Conservation (phyloP, 1,140 invertebrate species). For the Drosophila micromelanica region DNA sequence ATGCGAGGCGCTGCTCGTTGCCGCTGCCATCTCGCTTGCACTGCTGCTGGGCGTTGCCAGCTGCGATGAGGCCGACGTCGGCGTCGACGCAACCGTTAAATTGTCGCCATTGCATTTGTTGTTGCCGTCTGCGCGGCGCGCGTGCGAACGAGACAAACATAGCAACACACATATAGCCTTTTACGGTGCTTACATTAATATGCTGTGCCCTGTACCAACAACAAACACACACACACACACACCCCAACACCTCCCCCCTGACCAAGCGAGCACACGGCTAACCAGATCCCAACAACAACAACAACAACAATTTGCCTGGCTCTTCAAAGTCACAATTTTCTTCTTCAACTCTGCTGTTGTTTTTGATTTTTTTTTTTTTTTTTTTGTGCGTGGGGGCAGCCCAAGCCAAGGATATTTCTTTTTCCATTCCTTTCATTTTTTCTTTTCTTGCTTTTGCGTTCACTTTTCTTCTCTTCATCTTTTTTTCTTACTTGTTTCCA, state of each 20-base stretch:
- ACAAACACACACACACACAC: no score
- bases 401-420: constrained; percentile 33
- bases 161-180: constrained; percentile 28
- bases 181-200: constrained; percentile 65
- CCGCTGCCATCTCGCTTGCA: constrained; percentile 38
- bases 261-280: constrained; percentile 10
- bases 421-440: constrained; percentile 10
- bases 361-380: constrained; percentile 6
- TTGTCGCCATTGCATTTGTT: constrained; percentile 71
- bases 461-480: not conserved
- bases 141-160: constrained; percentile 57
- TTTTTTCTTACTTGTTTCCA: constrained; percentile 20
- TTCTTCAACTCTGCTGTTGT: constrained; percentile 33
- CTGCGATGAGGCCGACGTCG: constrained; percentile 17
- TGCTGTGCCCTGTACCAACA: constrained; percentile 12
- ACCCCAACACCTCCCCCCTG: not conserved
- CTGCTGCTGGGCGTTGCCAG: constrained; percentile 21
- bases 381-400: constrained; percentile 5
- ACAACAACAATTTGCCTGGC: constrained; percentile 51
- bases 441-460: not conserved
- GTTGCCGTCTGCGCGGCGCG: constrained; percentile 13
- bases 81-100: constrained; percentile 58
- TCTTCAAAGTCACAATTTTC: constrained; percentile 73
- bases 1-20: not conserved
- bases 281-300: constrained; percentile 18